Base-by-base conservation (phyloP, 2,888 invertebrate genomes). In the Melanchra persicariae region DNA sequence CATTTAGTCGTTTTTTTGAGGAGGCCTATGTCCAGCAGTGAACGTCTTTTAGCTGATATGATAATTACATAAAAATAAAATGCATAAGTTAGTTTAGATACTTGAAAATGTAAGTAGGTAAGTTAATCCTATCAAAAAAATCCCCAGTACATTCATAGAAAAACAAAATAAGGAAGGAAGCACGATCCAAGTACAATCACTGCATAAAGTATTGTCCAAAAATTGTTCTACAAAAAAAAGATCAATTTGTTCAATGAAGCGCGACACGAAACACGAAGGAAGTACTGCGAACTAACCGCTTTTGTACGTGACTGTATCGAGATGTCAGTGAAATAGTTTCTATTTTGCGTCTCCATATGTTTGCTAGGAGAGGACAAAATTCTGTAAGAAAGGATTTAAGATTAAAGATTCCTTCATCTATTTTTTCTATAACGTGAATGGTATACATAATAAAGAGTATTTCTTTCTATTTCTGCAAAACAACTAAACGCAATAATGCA, bases 161-260 rank as follows among this genome's bases (percentile, higher is more conserved):
- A 34, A 43, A 68, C 37, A 49, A 17, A 61, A 67, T 24, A 34
- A 81, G 78, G 80, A 81, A 80, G 81, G 79, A 81, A 81, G 59
- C 10, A 26, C n/a, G 40, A 24, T 22, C 10, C 12, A 62, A 52
- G 34, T 60, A 65, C 51, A 68, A 59, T 59, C 61, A 30, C 24
- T 77, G 47, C 62, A 52, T 49, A 62, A 68, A 40, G 54, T 54
- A 77, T 76, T 72, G 79, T 65, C 40, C 63, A 49, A 71, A 60
- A 57, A 22, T 52, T 49, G 24, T 62, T 51, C 2, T 52, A 30
- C 4, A 26, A 60, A 49, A 60, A 49, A 81, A 62, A 26, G 17
- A 58, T 34, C 51, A 22, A 55, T 66, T 64, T 66, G 68, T 54
- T 62, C 58, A 30, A 55, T 52, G 55, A 59, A 52, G 68, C 77